phyloP scores from a whole-genome alignment of 2,888 invertebrate genomes.

The Byasa hedistus region DNA sequence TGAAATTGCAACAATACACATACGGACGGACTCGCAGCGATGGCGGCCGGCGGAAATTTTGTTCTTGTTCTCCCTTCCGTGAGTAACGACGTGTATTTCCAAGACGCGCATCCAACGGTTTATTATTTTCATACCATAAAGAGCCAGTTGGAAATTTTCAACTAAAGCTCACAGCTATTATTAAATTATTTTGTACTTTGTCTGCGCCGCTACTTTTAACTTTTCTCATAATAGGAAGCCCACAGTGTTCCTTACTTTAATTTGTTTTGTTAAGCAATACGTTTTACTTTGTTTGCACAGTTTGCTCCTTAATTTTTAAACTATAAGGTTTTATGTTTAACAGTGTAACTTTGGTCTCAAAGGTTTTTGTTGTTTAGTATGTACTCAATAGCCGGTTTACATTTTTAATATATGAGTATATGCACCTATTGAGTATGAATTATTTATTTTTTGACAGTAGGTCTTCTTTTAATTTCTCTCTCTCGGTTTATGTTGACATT shows the following conservation, averaged over 20 bases:
- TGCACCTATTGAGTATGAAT: background rate
- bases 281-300: slow-evolving; percentile 28
- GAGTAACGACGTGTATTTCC: slow-evolving; percentile 50
- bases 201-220: slow-evolving; percentile 29
- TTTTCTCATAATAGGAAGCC: slow-evolving; percentile 30
- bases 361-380: background rate
- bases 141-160: slow-evolving; percentile 21
- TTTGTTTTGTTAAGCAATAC: slow-evolving; percentile 31
- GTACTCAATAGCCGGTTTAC: background rate
- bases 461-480: background rate
- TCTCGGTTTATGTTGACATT: too few relatives aligned
- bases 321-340: slow-evolving; percentile 14
- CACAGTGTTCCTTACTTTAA: slow-evolving; percentile 30
- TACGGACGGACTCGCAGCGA: slow-evolving; percentile 59
- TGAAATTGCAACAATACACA: slow-evolving; percentile 78
- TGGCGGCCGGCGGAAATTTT: slow-evolving; percentile 56
- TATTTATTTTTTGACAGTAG: too few relatives aligned
- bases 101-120: slow-evolving; percentile 35
- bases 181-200: slow-evolving; percentile 32
- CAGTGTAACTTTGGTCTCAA: background rate
- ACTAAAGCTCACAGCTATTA: slow-evolving; percentile 26
- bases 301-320: slow-evolving; percentile 25
- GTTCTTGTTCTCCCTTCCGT: slow-evolving; percentile 51
- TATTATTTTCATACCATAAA: slow-evolving; percentile 31
- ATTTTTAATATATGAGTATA: background rate